Evolutionary conservation across 2,888 invertebrate species (phyloP).

Genomic region (Tricholauxania praeusta): DNA sequence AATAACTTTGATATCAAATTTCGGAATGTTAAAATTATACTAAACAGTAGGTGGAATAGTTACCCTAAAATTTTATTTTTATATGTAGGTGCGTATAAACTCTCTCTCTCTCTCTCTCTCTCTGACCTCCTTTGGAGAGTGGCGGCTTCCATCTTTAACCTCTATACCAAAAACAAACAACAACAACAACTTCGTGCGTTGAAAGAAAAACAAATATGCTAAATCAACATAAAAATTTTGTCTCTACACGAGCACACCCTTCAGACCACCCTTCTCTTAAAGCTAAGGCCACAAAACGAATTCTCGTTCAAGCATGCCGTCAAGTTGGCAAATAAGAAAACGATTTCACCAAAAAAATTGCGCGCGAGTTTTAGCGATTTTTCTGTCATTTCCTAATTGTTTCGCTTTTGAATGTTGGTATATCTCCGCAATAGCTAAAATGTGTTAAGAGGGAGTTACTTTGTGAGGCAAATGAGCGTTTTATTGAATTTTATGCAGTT

Average conservation of each 20-base stretch:
- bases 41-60: no score
- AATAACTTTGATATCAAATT: no score
- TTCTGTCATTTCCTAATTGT: background rate
- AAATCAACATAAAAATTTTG: constrained; percentile 2
- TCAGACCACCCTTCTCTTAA: background rate
- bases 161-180: background rate
- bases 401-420: background rate
- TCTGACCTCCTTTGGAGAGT: no score
- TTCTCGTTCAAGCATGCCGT: background rate
- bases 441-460: background rate
- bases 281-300: background rate
- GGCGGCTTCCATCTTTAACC: background rate
- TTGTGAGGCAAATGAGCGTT: constrained; percentile 16
- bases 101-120: no score
- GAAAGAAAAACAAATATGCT: background rate
- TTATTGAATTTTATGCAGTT: constrained; percentile 30
- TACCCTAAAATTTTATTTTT: no score
- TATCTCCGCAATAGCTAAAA: background rate
- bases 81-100: no score
- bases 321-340: constrained; percentile 11
- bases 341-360: background rate
- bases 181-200: background rate
- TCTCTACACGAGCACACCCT: no score
- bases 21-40: no score
- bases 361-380: background rate